phyloP scores from a whole-genome alignment of 2,797 vertebrate genomes.

The Australoheros facetus region DNA sequence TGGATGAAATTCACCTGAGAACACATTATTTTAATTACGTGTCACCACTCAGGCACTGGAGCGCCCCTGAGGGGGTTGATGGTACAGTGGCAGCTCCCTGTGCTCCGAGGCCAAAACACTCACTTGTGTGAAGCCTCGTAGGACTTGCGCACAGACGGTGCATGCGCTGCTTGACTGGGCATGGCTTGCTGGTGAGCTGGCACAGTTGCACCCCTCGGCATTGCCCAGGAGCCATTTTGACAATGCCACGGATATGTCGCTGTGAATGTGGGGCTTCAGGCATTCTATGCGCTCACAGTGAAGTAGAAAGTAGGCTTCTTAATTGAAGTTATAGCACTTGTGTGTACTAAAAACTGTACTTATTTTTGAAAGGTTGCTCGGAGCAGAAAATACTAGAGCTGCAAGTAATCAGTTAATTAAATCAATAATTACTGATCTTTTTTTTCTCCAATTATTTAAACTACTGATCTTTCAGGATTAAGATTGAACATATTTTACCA shows the following conservation, averaged over 20 bases:
- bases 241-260: slow-evolving; percentile 26
- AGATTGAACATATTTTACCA: neutral
- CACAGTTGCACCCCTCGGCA: slow-evolving; percentile 14
- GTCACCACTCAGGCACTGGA: slow-evolving; percentile 53
- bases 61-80: neutral
- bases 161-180: neutral
- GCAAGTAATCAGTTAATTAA: neutral
- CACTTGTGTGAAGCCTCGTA: slow-evolving; percentile 25
- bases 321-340: too few relatives aligned
- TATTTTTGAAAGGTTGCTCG: neutral
- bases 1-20: slow-evolving; percentile 59
- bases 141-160: slow-evolving; percentile 8
- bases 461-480: too few relatives aligned
- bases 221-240: slow-evolving; percentile 14
- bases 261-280: neutral
- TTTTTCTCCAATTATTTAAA: neutral
- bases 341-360: neutral
- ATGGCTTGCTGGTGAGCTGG: slow-evolving; percentile 6
- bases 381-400: neutral
- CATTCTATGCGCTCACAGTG: neutral
- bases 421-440: neutral
- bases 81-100: slow-evolving; percentile 27
- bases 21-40: slow-evolving; percentile 76
- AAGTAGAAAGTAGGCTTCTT: neutral
- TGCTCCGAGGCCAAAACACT: slow-evolving; percentile 46